Evolutionary conservation across 2,888 invertebrate species (phyloP), one percentile per base, ranked within the genome.

Genomic region (Thera obeliscata): DNA sequence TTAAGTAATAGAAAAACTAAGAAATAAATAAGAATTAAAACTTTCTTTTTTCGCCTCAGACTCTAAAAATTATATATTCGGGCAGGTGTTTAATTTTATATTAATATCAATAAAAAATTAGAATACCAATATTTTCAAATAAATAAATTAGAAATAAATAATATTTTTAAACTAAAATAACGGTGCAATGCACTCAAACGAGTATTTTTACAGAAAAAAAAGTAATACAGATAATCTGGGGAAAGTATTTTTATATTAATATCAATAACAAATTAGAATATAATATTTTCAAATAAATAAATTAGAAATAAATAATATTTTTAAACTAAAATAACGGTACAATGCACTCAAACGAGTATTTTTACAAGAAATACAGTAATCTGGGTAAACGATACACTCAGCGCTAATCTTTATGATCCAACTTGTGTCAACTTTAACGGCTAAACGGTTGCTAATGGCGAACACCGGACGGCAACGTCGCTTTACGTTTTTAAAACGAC

Each of bases 341-440:
- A 46, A 63, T 63, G 49, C 54, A 55, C 52, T 22, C 41, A 63
- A 59, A 50, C 46, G 52, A 7, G 49, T 43, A 56, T 56, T 58
- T 67, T 63, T 38, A 58, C 62, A 50, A 64, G 63, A 49, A 66
- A 69, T 36, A 59, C 56, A 49, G 56, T 66, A 66, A 54, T 69
- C 57, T 57, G 43, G 50, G 50, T 36, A 33, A 68, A 58, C 62
- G 48, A 54, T 65, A 69, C 59, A 63, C 65, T 66, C 68, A 69
- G 38, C 11, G 56, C 79, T 85, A 87, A 88, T 87, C 84, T 88
- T 85, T 82, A 88, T 78, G 80, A 79, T 76, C 70, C 79, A 80
- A 83, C 82, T 85, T 84, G 82, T 83, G 87, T 87, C 87, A 84
- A 86, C 81, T 85, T 46, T 87, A 83, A 88, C 80, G 81, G 77